A percentile compares a stretch with the other conserved stretches of the same genome.
Evolutionary conservation across 2,888 invertebrate genomes (phyloP).

Genomic region (Andrena chrysosceles): DNA sequence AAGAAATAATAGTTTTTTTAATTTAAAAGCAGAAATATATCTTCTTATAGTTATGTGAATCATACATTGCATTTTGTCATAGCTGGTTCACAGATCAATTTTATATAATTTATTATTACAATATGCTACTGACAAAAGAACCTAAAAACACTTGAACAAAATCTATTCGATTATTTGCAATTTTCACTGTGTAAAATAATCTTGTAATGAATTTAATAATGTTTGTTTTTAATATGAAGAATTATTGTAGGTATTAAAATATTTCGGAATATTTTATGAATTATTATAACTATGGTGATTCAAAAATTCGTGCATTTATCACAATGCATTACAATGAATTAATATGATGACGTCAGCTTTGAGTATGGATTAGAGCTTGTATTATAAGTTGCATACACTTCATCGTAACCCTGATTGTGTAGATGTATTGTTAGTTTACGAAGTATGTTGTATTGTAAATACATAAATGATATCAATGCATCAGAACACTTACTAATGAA

Average conservation of each 20-base stretch:
- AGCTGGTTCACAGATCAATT: not conserved
- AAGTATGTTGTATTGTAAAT: slow-evolving; percentile 52
- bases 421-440: slow-evolving; percentile 9
- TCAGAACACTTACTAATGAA: slow-evolving; percentile 6
- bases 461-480: slow-evolving; percentile 19
- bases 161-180: slow-evolving; percentile 2
- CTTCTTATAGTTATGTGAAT: not conserved
- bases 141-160: not conserved
- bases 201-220: slow-evolving; percentile 20
- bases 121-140: not conserved
- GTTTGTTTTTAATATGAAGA: not conserved
- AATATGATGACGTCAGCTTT: not conserved
- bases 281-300: not conserved
- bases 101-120: not conserved
- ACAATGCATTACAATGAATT: slow-evolving; percentile 19
- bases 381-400: not conserved
- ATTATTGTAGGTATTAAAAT: slow-evolving; percentile 8
- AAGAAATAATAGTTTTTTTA: not conserved
- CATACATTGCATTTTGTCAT: not conserved
- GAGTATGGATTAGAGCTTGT: not conserved
- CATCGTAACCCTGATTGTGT: slow-evolving; percentile 3
- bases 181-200: not conserved
- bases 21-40: not conserved
- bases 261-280: not conserved
- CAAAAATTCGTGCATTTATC: slow-evolving; percentile 7